phyloP scores from a whole-genome alignment of 2,113 vertebrate genomes.

The Pelusios castaneus region DNA sequence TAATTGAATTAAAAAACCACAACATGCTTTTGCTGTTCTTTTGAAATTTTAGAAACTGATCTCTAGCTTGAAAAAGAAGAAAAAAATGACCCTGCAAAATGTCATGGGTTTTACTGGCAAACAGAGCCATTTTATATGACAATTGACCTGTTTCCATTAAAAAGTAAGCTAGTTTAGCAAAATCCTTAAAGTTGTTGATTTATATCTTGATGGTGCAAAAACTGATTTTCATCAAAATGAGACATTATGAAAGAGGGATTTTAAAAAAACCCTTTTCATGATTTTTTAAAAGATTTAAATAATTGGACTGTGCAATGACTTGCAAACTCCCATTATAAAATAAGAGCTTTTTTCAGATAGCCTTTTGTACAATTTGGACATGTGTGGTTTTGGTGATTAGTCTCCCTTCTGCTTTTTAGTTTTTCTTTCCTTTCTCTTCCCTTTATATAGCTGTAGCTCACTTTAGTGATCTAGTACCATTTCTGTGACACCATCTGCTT shows the following conservation, averaged over 20 bases:
- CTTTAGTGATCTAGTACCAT: slow-evolving; percentile 36
- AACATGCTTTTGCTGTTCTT: neutral
- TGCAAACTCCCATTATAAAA: slow-evolving; percentile 2
- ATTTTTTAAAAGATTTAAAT: neutral
- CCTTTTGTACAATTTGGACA: slow-evolving; percentile 20
- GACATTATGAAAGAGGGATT: neutral
- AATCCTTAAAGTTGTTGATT: neutral
- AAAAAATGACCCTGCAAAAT: neutral
- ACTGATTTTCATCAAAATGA: neutral
- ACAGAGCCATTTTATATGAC: neutral
- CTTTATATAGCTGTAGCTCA: slow-evolving; percentile 21
- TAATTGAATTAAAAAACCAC: neutral
- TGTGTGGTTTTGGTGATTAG: slow-evolving; percentile 40
- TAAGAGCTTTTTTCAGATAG: slow-evolving; percentile 13
- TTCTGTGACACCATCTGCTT: slow-evolving; percentile 39
- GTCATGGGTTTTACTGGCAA: neutral
- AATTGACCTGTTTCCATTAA: neutral
- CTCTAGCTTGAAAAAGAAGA: neutral
- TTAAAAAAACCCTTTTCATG: neutral
- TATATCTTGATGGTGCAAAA: neutral
- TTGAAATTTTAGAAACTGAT: neutral
- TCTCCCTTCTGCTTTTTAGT: slow-evolving; percentile 26
- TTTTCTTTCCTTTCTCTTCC: slow-evolving; percentile 33
- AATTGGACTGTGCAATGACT: neutral
- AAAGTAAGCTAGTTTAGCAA: neutral